Conservation (phyloP, 2,888 invertebrate genomes). For the Nycteola revayana region DNA sequence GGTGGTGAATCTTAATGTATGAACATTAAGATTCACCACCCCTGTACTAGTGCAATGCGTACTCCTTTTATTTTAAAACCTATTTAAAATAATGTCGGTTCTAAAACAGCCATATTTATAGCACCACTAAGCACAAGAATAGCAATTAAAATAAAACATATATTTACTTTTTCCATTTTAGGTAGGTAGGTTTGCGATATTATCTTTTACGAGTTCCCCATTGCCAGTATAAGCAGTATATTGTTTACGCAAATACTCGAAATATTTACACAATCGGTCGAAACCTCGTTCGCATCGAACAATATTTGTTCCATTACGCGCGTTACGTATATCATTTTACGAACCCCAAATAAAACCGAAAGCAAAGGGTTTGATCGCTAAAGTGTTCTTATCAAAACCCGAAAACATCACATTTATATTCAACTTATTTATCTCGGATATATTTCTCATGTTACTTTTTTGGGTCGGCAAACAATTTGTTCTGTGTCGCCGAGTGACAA, state of each 20-base stretch:
- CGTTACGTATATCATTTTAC: conserved; percentile 17
- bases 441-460: conserved; percentile 26
- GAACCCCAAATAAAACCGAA: conserved; percentile 20
- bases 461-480: conserved; percentile 28
- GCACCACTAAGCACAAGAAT: no score
- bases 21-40: no score
- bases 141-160: no score
- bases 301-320: conserved; percentile 30
- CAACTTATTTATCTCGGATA: conserved; percentile 18
- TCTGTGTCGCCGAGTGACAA: conserved; percentile 21
- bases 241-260: conserved; percentile 18
- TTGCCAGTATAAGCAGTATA: conserved; percentile 20
- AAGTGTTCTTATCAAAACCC: conserved; percentile 32
- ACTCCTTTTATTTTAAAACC: no score
- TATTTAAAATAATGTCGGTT: no score
- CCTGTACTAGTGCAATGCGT: no score
- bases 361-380: conserved; percentile 25
- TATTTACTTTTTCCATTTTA: no score
- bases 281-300: conserved; percentile 17
- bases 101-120: no score
- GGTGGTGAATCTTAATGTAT: no score
- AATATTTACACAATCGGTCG: conserved; percentile 25
- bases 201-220: conserved; percentile 33
- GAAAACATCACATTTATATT: conserved; percentile 25
- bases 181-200: no score